Evolutionary conservation across 2,113 vertebrate species (phyloP).

Genomic region (Anguilla japonica): DNA sequence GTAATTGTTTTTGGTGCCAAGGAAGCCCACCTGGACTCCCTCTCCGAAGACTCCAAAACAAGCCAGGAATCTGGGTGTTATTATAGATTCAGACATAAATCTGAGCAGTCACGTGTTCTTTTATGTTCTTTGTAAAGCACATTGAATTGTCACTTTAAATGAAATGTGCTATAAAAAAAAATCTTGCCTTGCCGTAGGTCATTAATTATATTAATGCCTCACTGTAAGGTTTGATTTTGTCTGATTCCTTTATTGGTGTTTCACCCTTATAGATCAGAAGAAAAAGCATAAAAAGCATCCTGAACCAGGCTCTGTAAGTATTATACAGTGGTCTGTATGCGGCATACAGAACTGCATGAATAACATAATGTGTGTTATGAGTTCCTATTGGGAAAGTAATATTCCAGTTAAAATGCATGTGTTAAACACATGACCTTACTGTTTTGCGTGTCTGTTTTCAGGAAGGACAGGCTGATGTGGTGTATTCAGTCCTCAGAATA

Average conservation of each 20-base stretch:
- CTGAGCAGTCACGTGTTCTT: too few relatives aligned
- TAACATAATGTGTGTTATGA: neutral
- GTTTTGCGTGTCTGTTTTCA: neutral
- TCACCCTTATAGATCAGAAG: neutral
- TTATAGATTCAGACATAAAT: too few relatives aligned
- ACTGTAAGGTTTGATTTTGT: too few relatives aligned
- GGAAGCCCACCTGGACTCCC: too few relatives aligned
- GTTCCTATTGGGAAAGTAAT: neutral
- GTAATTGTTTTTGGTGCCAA: too few relatives aligned
- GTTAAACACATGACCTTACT: neutral
- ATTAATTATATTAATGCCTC: too few relatives aligned
- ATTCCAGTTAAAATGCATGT: neutral
- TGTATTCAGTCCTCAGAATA: neutral
- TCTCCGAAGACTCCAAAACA: too few relatives aligned
- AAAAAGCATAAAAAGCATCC: neutral
- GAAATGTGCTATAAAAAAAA: too few relatives aligned
- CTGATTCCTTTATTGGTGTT: neutral
- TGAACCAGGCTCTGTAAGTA: neutral
- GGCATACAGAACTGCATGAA: neutral
- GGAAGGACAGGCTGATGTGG: neutral
- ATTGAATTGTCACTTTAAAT: too few relatives aligned
- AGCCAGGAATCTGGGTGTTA: too few relatives aligned
- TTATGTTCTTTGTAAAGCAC: too few relatives aligned
- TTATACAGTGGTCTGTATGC: neutral
- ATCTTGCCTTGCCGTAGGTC: too few relatives aligned